Percentiles rank a stretch among this genome's conserved stretches.
These are phyloP conservation scores for Dipodomys spectabilis DNA, from an alignment of 2,113 vertebrate genomes.

Conservation along the genomic window DNA sequence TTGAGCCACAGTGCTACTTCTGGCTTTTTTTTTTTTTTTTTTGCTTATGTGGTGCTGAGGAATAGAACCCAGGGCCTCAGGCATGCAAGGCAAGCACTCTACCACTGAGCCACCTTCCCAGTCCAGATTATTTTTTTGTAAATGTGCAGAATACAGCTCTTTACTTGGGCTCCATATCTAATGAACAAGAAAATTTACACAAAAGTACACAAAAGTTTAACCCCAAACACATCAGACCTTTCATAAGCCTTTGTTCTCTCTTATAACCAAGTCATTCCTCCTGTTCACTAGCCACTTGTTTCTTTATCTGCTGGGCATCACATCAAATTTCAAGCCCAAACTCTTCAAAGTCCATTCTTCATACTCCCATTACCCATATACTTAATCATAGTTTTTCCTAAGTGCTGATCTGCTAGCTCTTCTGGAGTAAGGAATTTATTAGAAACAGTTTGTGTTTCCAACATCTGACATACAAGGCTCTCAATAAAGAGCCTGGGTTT, in stretches of 20 bases:
- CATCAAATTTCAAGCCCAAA: background rate
- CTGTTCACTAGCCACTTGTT: background rate
- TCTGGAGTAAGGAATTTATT: background rate
- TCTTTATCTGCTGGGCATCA: background rate
- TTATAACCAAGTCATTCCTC: background rate
- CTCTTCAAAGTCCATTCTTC: background rate
- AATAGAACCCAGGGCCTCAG: no score
- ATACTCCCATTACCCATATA: background rate
- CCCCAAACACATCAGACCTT: background rate
- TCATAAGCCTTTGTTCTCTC: background rate
- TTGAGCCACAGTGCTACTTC: no score
- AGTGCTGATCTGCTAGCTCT: background rate
- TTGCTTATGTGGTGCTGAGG: no score
- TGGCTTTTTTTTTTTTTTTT: no score
- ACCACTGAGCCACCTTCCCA: no score
- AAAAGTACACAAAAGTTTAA: background rate
- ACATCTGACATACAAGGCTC: background rate
- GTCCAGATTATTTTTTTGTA: background rate
- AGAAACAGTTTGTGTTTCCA: background rate
- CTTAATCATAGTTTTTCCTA: background rate
- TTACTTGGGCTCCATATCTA: background rate
- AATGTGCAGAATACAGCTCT: background rate
- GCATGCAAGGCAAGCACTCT: no score
- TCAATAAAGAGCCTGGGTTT: background rate
- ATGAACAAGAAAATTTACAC: background rate